Evolutionary conservation across 2,113 vertebrate genomes (phyloP).

Genomic region (Upupa epops): DNA sequence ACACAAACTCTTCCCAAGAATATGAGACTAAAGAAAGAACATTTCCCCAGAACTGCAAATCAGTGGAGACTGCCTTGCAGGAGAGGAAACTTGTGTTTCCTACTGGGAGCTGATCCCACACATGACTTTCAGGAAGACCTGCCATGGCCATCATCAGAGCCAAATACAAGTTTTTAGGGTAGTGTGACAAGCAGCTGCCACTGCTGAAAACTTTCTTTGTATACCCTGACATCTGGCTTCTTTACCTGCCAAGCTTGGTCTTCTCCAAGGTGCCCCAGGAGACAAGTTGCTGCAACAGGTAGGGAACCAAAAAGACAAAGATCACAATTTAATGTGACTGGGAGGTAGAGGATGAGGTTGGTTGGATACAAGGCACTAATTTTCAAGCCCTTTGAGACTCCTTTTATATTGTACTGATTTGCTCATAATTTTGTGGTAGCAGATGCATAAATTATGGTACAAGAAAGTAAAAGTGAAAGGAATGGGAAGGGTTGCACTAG

Average conservation of each 20-base stretch:
- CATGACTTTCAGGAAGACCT: slow-evolving; percentile 23
- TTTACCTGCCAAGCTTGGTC: slow-evolving; percentile 3
- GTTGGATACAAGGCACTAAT: background rate
- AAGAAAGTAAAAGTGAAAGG: background rate
- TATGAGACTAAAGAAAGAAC: background rate
- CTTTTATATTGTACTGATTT: background rate
- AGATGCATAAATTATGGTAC: background rate
- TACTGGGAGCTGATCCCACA: background rate
- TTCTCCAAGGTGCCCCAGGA: background rate
- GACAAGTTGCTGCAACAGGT: background rate
- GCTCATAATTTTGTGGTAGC: background rate
- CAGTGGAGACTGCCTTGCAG: background rate
- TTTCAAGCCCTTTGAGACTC: background rate
- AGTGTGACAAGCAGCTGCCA: slow-evolving; percentile 13
- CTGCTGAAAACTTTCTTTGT: slow-evolving; percentile 33
- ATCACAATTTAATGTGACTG: background rate
- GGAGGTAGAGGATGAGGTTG: background rate
- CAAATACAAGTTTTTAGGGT: background rate
- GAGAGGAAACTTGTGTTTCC: slow-evolving; percentile 25
- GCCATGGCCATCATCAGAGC: slow-evolving; percentile 10
- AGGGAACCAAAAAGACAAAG: background rate
- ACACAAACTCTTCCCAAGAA: background rate
- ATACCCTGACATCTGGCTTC: slow-evolving; percentile 42
- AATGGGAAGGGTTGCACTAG: background rate
- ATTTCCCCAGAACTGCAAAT: background rate